phyloP scores from a whole-genome alignment of 2,113 vertebrate species.

The Steatornis caripensis region DNA sequence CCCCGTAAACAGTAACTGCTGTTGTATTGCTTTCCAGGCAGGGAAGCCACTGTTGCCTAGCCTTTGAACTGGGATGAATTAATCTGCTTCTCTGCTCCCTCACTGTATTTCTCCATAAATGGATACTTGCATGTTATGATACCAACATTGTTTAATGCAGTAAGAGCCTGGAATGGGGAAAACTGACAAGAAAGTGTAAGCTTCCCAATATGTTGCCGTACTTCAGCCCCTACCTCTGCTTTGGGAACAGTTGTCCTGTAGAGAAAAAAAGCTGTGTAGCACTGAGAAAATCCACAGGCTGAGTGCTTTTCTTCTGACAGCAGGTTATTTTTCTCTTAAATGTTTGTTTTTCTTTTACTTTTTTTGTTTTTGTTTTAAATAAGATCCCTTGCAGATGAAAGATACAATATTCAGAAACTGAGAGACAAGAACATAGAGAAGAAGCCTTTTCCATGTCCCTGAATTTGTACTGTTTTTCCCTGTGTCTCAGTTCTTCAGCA shows the following conservation, averaged over 20 bases:
- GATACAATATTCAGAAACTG: not conserved
- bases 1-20: not conserved
- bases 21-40: not conserved
- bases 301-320: not conserved
- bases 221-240: not conserved
- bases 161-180: not conserved
- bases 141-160: not conserved
- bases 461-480: not conserved
- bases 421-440: not conserved
- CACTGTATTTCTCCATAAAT: not conserved
- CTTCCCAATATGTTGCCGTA: not conserved
- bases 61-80: not conserved
- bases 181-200: not conserved
- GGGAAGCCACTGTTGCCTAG: not conserved
- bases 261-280: not conserved
- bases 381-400: not conserved
- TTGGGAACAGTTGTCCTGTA: not conserved
- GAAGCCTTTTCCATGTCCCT: not conserved
- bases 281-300: not conserved
- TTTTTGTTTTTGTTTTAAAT: not conserved
- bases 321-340: not conserved
- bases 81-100: not conserved
- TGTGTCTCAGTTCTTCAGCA: not conserved
- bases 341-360: not conserved
- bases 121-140: not conserved